phyloP scores from a whole-genome alignment of 2,888 invertebrate species.

The Apotomis capreana region DNA sequence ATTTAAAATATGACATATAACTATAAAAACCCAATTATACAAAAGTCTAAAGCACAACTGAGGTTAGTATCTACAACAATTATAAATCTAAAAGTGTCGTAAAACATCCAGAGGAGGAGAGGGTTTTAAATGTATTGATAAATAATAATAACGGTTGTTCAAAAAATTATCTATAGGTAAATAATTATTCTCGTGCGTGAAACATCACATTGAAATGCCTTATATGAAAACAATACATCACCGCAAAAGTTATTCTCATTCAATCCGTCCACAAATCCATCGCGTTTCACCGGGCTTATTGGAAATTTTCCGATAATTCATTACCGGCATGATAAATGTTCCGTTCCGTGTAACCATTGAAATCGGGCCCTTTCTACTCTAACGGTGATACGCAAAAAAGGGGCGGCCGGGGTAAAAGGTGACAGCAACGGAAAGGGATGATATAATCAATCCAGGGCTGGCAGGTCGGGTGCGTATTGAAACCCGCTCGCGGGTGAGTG shows the following conservation, averaged over 20 bases:
- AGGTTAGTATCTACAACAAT: no score
- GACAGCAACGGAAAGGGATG: slow-evolving; percentile 70
- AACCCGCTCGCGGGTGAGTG: slow-evolving; percentile 47
- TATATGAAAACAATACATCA: slow-evolving; percentile 37
- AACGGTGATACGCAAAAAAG: slow-evolving; percentile 81
- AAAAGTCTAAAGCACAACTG: no score
- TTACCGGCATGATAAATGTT: slow-evolving; percentile 81
- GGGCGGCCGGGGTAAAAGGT: slow-evolving; percentile 63
- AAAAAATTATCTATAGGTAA: background rate
- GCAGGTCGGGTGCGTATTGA: slow-evolving; percentile 59
- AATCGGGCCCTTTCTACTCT: slow-evolving; percentile 78
- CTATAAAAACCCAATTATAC: no score
- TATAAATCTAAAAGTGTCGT: no score
- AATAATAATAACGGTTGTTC: no score
- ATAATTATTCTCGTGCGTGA: background rate
- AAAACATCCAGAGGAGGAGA: no score
- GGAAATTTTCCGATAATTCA: slow-evolving; percentile 77
- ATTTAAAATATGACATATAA: no score
- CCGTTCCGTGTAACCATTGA: slow-evolving; percentile 72
- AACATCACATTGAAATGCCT: slow-evolving; percentile 9
- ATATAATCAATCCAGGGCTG: slow-evolving; percentile 79
- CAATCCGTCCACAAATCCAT: slow-evolving; percentile 41
- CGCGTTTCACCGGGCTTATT: slow-evolving; percentile 62
- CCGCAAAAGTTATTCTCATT: slow-evolving; percentile 38
- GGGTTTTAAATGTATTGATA: no score